Evolutionary conservation across 2,888 invertebrate genomes (phyloP).

Genomic region (Limenitis arthemis): DNA sequence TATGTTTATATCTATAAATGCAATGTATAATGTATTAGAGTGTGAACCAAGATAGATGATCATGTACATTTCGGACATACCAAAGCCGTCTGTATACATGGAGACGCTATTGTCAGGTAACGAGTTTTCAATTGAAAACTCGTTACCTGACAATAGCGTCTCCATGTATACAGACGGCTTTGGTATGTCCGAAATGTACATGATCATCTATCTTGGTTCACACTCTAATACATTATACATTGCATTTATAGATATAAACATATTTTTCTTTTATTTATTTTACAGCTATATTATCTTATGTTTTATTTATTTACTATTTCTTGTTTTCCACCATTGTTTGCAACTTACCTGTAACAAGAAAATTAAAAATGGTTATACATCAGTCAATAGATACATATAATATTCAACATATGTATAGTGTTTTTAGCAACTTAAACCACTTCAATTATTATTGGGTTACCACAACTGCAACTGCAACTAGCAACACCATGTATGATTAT

Average conservation of each 20-base stretch:
- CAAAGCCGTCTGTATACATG: slow-evolving; percentile 20
- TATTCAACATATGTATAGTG: too few relatives aligned
- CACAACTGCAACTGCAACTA: too few relatives aligned
- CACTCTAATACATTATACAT: slow-evolving; percentile 25
- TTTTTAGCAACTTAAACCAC: too few relatives aligned
- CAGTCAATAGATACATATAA: too few relatives aligned
- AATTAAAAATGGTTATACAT: neutral
- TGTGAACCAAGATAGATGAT: slow-evolving; percentile 29
- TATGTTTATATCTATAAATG: slow-evolving; percentile 10
- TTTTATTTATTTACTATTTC: too few relatives aligned
- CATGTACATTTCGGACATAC: slow-evolving; percentile 21
- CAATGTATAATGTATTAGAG: slow-evolving; percentile 25
- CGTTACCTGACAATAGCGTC: slow-evolving; percentile 24
- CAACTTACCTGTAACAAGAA: neutral
- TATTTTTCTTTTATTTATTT: neutral
- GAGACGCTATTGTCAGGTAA: slow-evolving; percentile 23
- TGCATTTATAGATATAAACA: slow-evolving; percentile 10
- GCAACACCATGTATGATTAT: too few relatives aligned
- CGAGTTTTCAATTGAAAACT: slow-evolving; percentile 23
- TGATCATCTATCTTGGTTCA: slow-evolving; percentile 29
- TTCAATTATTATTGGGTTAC: too few relatives aligned
- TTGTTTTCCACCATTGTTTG: too few relatives aligned
- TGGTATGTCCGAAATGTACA: slow-evolving; percentile 21
- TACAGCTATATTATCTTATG: neutral
- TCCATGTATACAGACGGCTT: slow-evolving; percentile 20